Percentiles rank a stretch among this genome's conserved stretches.
These are phyloP conservation scores for Petromus typicus DNA, from an alignment of 2,113 vertebrate species.

Conservation along the genomic window DNA sequence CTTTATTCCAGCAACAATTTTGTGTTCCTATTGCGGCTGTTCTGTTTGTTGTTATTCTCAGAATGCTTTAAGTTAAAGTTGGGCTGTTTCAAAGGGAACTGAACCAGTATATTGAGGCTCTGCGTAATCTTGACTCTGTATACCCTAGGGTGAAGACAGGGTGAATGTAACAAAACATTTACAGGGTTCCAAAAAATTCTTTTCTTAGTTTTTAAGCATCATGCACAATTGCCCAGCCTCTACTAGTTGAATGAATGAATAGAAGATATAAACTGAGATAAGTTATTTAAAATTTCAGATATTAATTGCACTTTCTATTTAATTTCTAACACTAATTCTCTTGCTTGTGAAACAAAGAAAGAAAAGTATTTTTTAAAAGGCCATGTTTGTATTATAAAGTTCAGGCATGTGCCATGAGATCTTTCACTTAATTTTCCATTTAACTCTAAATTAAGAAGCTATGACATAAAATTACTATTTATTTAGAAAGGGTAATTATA, in stretches of 20 bases:
- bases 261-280: neutral
- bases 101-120: neutral
- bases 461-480: neutral
- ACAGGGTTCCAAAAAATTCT: neutral
- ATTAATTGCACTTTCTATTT: neutral
- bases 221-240: neutral
- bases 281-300: neutral
- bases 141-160: neutral
- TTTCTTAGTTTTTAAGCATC: neutral
- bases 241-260: neutral
- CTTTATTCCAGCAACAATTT: neutral
- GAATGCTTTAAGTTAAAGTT: neutral
- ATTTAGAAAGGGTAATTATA: neutral
- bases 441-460: neutral
- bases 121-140: neutral
- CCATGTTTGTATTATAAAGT: neutral
- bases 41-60: neutral
- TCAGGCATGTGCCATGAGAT: neutral
- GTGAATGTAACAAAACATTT: neutral
- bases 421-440: constrained; percentile 9
- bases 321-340: neutral
- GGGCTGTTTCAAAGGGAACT: neutral
- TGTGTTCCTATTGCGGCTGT: neutral
- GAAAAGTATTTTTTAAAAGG: neutral
- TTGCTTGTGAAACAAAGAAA: neutral